Percentiles rank a stretch among this genome's conserved stretches.
phyloP scores from a whole-genome alignment of 53 echinoderm and acorn worm species.

The Zoroaster sp. region DNA sequence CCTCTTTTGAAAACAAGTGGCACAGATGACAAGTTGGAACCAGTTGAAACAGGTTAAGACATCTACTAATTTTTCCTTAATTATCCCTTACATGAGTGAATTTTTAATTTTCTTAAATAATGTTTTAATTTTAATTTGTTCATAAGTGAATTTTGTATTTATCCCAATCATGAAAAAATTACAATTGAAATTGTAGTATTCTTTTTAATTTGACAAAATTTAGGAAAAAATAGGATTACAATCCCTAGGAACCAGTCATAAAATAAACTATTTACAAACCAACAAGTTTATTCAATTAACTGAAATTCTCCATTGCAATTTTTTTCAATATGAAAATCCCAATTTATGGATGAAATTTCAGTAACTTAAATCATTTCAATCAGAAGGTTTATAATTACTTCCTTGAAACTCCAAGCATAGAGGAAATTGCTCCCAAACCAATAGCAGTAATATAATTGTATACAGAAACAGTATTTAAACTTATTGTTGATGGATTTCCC shows the following conservation, averaged over 20 bases:
- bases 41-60: not conserved
- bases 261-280: no score
- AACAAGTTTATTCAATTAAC: no score
- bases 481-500: constrained; percentile 38
- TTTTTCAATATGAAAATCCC: not conserved
- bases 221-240: not conserved
- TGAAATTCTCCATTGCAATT: not conserved
- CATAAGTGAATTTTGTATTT: not conserved
- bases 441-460: constrained; percentile 46
- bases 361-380: not conserved
- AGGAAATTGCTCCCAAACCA: constrained; percentile 28
- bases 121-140: not conserved
- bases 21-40: not conserved
- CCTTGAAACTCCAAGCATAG: not conserved
- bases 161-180: not conserved
- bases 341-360: not conserved
- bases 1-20: not conserved
- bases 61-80: not conserved
- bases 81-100: not conserved
- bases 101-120: not conserved
- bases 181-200: not conserved
- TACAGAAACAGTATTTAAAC: constrained; percentile 51
- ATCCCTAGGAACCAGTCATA: not conserved
- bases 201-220: not conserved
- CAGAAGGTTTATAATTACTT: not conserved